These are phyloP conservation scores for Drosophila histrio DNA, from an alignment of 2,888 invertebrate genomes.

Conservation along the genomic window DNA sequence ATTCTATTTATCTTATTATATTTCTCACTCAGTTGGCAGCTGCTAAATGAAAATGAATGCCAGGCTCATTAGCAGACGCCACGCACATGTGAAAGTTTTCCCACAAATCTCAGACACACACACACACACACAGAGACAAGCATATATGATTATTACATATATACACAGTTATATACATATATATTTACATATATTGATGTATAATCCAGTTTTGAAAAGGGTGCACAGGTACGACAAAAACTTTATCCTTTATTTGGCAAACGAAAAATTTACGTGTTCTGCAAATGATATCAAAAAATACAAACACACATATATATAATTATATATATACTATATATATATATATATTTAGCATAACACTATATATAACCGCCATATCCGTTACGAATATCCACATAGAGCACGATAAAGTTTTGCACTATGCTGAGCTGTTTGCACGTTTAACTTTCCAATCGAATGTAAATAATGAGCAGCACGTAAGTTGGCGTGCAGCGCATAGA, in stretches of 20 bases:
- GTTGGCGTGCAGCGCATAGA: conserved; percentile 38
- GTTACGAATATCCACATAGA: conserved; percentile 8
- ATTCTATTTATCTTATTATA: conserved; percentile 51
- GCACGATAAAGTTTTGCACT: conserved; percentile 58
- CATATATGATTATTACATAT: background rate
- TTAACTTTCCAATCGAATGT: conserved; percentile 81
- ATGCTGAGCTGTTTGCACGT: conserved; percentile 69
- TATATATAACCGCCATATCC: conserved; percentile 36
- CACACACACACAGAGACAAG: background rate
- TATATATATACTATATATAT: conserved; percentile 12
- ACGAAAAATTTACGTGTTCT: conserved; percentile 65
- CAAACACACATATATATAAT: conserved; percentile 16
- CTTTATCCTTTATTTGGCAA: conserved; percentile 67
- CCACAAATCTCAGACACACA: conserved; percentile 15
- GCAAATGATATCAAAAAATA: conserved; percentile 31
- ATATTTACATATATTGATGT: conserved; percentile 52
- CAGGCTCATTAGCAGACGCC: conserved; percentile 66
- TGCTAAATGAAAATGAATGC: conserved; percentile 68
- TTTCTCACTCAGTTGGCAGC: conserved; percentile 25
- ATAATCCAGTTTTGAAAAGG: conserved; percentile 69
- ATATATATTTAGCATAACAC: conserved; percentile 8
- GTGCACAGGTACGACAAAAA: conserved; percentile 61
- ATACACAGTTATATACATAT: conserved; percentile 1
- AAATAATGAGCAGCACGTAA: conserved; percentile 72
- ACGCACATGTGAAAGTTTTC: conserved; percentile 68